phyloP scores from a whole-genome alignment of 2,888 invertebrate species.

The Drosophila subsilvestris region DNA sequence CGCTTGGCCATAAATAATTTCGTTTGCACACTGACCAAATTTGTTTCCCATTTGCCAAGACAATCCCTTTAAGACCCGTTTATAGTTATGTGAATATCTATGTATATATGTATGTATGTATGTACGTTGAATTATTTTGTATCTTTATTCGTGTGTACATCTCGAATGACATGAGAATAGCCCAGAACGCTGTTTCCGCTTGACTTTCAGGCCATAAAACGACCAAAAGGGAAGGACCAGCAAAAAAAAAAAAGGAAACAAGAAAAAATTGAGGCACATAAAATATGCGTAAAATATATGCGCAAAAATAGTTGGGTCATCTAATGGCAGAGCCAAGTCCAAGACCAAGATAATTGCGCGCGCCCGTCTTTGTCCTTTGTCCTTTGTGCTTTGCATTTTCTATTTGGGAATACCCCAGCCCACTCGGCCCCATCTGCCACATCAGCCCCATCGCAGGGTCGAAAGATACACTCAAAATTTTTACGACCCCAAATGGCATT shows the following conservation, averaged over 20 bases:
- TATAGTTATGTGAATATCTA: conserved; percentile 6
- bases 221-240: conserved; percentile 18
- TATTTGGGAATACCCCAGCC: conserved; percentile 31
- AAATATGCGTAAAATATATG: conserved; percentile 73
- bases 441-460: conserved; percentile 8
- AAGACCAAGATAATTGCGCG: conserved; percentile 75
- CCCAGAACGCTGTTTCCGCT: conserved; percentile 28
- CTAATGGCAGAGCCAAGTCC: conserved; percentile 77
- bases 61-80: conserved; percentile 23
- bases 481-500: conserved; percentile 72
- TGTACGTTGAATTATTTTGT: conserved; percentile 18
- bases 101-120: conserved; percentile 12
- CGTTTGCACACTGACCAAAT: conserved; percentile 15
- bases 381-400: conserved; percentile 58
- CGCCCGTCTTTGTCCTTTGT: conserved; percentile 57
- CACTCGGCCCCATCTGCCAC: conserved; percentile 5
- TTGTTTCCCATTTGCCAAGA: conserved; percentile 14
- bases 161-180: conserved; percentile 32
- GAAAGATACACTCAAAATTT: conserved; percentile 68
- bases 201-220: conserved; percentile 49
- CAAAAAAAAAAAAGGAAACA: conserved; percentile 26
- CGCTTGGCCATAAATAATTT: conserved; percentile 17
- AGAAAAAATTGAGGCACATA: conserved; percentile 55
- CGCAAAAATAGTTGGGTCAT: conserved; percentile 71
- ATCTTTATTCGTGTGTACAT: conserved; percentile 46